Evolutionary conservation across 2,888 invertebrate genomes (phyloP), one percentile per base, ranked within the genome.

Genomic region (Sarcophaga caerulescens): DNA sequence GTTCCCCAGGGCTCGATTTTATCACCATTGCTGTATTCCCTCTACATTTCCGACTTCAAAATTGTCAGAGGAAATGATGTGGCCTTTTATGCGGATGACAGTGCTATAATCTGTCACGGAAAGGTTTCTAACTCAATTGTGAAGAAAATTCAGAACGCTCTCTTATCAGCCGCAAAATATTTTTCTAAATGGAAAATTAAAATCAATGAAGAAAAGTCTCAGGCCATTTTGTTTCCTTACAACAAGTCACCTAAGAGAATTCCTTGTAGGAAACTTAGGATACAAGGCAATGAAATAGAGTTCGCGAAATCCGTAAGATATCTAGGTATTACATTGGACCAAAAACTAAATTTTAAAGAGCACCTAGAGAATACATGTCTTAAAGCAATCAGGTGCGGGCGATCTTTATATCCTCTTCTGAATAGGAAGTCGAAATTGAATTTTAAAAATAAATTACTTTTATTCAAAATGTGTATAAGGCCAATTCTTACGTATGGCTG

Each of bases 181-280:
- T 35, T 35, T 35, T 35, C 35, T 35, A 35, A 35, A 35, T 35
- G 57, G 57, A 57, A 57, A 57, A 57, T 57, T 17, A 57, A 57
- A n/a, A 57, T 57, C 4, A 57, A 57, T 57, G 57, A 57, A n/a
- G 57, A 57, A 17, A 57, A 57, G 14, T 57, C 57, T n/a, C 57
- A 57, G 57, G 57, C 57, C n/a, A 57, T 57, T 17, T 4, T 57
- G 35, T 35, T 35, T 6, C 35, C 35, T n/a, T 63, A 21, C 14
- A 63, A 63, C 25, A 63, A 63, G 11, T 63, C 63, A 14, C 63
- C 63, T 10, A 63, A 63, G 23, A 63, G 25, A 63, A 63, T 63
- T 63, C 63, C 23, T 4, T 23, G 17, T 23, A n/a, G 63, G 19
- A 21, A 17, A 11, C 19, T 60, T 19, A n/a, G n/a, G 17, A 60